Base-by-base conservation (phyloP, 2,797 vertebrate genomes). In the Anolis apletophallus region DNA sequence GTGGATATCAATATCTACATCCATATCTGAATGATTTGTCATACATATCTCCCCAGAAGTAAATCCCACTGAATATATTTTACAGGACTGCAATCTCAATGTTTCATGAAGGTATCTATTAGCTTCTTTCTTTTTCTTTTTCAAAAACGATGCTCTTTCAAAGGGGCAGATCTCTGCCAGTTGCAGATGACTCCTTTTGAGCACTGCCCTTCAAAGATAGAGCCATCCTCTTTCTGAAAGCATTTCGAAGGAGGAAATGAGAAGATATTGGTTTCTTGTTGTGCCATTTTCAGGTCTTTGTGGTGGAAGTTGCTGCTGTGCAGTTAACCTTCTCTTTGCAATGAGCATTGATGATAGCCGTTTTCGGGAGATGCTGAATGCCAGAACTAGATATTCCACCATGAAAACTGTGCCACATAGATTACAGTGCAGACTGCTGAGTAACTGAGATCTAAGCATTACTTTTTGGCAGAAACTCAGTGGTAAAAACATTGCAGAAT, bases 401-500 rank as follows among this genome's bases (percentile, higher is more conserved):
- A 40, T 83, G 54, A 78, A 79, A 7, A 10, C n/a, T 83, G 79
- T 0, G 54, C 80, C 72, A 36, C 0, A 67, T 12, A 90, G 68
- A 59, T 92, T 83, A 69, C n/a, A 87, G 81, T 80, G 10, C 91
- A 12, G 46, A 2, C 19, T 59, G 54, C 85, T 91, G 72, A 88
- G 87, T 84, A 85, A 85, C 78, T 89, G 79, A 89, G 85, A 91
- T 90, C 36, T 61, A 89, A 88, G 81, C 77, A 64, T 89, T 92
- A 93, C 40, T 32, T 82, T 90, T 84, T 93, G 91, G 90, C 90
- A 93, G 91, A 86, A 94, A 87, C 88, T 94, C 92, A 93, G 40
- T 71, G 88, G 80, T 90, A 90, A 93, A 94, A 93, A 72, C 16
- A 67, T 88, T 78, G 88, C 82, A 91, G 93, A 93, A 90, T 93